Evolutionary conservation across 2,797 vertebrate genomes (phyloP), one percentile per base, ranked within the genome.

Genomic region (Margarornis squamiger): DNA sequence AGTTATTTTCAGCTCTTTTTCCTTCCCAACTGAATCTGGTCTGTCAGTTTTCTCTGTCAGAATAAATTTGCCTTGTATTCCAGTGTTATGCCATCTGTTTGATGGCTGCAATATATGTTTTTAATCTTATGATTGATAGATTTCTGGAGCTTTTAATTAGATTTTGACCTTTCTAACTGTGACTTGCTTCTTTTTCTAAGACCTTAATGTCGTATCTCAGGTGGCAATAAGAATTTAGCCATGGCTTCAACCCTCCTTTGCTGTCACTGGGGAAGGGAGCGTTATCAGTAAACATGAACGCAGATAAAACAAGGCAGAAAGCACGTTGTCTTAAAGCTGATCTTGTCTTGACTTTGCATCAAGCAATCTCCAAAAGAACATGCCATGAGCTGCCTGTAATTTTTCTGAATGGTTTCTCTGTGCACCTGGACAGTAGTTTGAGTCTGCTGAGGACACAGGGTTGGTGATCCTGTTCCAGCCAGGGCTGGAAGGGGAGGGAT

Each of bases 1-100:
- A 57, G 49, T 80, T 80, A 52, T 48, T 92, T 90, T 81, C 83
- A 74, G 67, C 6, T 5, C 41, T 29, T 48, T 24, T 41, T 5
- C 0, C 1, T 1, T 1, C 14, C 10, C 7, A 52, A 5, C 48
- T 80, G 91, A 88, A 81, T 90, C 76, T 91, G 17, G 58, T 95
- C 72, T 94, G 77, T 78, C 92, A 84, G 88, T 95, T 95, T 51
- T 81, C 68, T 88, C 46, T 84, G 87, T 90, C 82, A 95, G 85
- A 95, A 91, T 74, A 91, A 86, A 90, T 84, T 90, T 76, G 62
- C 80, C 78, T 65, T 49, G 24, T 86, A 43, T 91, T 88, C 89
- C 0, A 0, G 43, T 93, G 94, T 92, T 86, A 55, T 29, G 30
- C 92, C 86, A 92, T 95, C 93, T 94, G 93, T 88, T 90, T 84